Base-by-base conservation (phyloP, 2,113 vertebrate species). In the Dendropsophus ebraccatus region DNA sequence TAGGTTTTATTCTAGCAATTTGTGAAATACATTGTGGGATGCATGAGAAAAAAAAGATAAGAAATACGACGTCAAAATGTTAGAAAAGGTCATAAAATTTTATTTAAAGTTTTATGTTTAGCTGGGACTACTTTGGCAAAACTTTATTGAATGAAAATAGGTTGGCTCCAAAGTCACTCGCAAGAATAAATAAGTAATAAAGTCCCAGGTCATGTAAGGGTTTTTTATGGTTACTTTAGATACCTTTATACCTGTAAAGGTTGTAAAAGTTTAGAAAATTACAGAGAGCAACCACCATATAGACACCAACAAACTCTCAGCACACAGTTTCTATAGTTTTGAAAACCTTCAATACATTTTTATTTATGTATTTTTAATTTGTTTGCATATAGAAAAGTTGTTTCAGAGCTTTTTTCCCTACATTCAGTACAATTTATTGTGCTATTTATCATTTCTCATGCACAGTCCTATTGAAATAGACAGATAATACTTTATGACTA, bases 21-120 rank as follows among this genome's bases (percentile, higher is more conserved):
- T 50, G 41, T 41, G 56, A 80, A 80, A 80, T 45, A 80, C 50
- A 45, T 80, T 80, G 54, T 5, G 16, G 77, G 7, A 35, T 37
- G 54, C 21, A 79, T 37, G 35, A 56, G 47, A 80, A 60, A 62
- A 47, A 41, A 60, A 80, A 60, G 77, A 80, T 60, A 80, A 80
- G 56, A 60, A 41, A 77, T 77, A 30, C 56, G 62, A 80, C 58
- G 54, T 60, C 54, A 80, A 60, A 62, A 62, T 54, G 50, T 58
- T 80, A 45, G 54, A 5, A 62, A n/a, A 80, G 56, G 32, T 41
- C 52, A 80, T 62, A 62, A 62, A 80, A 80, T 45, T 45, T 62
- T 1, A 60, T 80, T 60, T 8, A 80, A 45, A 62, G 35, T 41
- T 80, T 80, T 60, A 80, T 37, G 52, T 80, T 62, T 60, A 60